phyloP scores from a whole-genome alignment of 2,113 vertebrate species.

The Xenotilapia caudafasciata region DNA sequence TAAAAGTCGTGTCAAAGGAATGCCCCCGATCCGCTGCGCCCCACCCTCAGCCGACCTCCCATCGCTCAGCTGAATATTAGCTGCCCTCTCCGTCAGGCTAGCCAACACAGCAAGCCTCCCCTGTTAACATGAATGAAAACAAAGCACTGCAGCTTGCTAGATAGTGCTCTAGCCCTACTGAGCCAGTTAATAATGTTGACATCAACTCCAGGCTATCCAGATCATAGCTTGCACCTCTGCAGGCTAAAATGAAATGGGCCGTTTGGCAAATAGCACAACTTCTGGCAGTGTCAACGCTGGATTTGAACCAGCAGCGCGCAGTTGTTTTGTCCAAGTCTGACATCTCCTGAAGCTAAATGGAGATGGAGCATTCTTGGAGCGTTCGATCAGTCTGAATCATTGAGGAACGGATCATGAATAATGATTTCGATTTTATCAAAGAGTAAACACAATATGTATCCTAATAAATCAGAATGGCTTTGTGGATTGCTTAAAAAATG shows the following conservation, averaged over 20 bases:
- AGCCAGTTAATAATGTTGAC: conserved; percentile 18
- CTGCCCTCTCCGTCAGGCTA: conserved; percentile 16
- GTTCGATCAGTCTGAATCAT: not conserved
- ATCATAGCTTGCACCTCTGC: conserved; percentile 18
- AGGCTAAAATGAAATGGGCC: conserved; percentile 6
- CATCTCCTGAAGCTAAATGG: conserved; percentile 30
- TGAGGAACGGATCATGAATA: conserved; percentile 9
- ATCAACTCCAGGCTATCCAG: not conserved
- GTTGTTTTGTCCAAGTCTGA: conserved; percentile 35
- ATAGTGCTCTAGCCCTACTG: not conserved
- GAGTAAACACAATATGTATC: conserved; percentile 4
- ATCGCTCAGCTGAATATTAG: conserved; percentile 10
- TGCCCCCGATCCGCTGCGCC: not conserved
- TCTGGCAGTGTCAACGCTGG: conserved; percentile 19
- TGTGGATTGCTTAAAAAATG: not conserved
- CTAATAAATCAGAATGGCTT: conserved; percentile 8
- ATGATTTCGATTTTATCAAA: conserved; percentile 17
- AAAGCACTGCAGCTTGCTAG: not conserved
- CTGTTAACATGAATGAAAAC: conserved; percentile 15
- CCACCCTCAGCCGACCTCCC: conserved; percentile 23
- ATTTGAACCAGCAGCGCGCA: not conserved
- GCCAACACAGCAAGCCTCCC: conserved; percentile 20
- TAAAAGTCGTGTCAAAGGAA: conserved; percentile 43
- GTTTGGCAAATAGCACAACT: not conserved
- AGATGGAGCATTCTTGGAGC: conserved; percentile 12